Evolutionary conservation across 2,888 invertebrate genomes (phyloP).

Genomic region (Drepanosiphum platanoidis): DNA sequence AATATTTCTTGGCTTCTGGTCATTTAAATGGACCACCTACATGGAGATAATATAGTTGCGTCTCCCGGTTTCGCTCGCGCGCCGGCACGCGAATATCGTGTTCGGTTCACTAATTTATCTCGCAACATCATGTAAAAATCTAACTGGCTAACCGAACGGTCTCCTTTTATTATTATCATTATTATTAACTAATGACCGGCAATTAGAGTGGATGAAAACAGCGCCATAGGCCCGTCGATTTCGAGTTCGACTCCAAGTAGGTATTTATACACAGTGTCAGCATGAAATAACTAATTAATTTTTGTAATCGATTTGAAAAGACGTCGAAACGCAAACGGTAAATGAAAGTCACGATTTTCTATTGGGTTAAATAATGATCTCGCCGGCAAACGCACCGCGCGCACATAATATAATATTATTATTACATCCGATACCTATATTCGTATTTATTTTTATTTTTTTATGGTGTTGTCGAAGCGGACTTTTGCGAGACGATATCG

Average conservation of each 20-base stretch:
- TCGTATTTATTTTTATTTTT: not conserved
- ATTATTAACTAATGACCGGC: slow-evolving; percentile 43
- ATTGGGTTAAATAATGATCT: slow-evolving; percentile 25
- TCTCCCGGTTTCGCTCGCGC: not conserved
- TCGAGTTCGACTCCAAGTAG: not conserved
- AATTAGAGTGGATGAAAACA: slow-evolving; percentile 23
- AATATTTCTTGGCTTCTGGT: slow-evolving; percentile 35
- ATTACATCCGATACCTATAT: too few species aligned
- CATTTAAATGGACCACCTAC: slow-evolving; percentile 36
- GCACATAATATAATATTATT: too few species aligned
- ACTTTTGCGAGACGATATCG: too few species aligned
- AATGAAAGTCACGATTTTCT: slow-evolving; percentile 46
- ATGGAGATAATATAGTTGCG: not conserved
- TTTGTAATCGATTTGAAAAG: slow-evolving; percentile 27
- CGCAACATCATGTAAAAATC: not conserved
- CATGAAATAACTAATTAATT: slow-evolving; percentile 36
- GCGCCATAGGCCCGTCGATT: slow-evolving; percentile 14
- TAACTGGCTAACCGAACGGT: not conserved
- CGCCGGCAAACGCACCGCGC: too few species aligned
- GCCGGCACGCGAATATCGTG: slow-evolving; percentile 36
- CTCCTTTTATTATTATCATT: not conserved
- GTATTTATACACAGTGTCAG: slow-evolving; percentile 8
- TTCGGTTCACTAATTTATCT: slow-evolving; percentile 13
- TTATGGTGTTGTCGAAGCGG: not conserved
- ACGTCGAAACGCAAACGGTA: not conserved